A percentile compares a stretch with the other conserved stretches of the same genome.
Conservation (phyloP, 37 sponge, comb jelly and placozoan genomes). For the Dysidea cf. avara region DNA sequence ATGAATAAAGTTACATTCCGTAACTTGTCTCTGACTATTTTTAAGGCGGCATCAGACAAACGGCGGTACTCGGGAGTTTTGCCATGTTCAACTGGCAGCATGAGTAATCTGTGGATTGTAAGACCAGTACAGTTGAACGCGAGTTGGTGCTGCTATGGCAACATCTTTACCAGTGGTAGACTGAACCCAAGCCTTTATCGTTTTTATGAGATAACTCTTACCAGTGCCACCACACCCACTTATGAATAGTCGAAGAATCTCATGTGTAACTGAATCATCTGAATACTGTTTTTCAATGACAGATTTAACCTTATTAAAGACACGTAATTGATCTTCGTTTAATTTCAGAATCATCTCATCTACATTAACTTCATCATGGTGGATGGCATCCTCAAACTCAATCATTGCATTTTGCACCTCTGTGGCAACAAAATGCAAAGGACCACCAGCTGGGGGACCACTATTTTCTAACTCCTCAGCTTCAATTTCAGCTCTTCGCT, state of each 20-base stretch:
- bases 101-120: slow-evolving; percentile 34
- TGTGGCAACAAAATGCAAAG: too few species aligned
- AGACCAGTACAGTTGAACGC: slow-evolving; percentile 43
- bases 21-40: slow-evolving; percentile 27
- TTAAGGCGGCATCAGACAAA: slow-evolving; percentile 7
- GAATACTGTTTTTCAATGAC: slow-evolving; percentile 6
- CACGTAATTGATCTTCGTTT: slow-evolving; percentile 18
- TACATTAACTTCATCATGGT: background rate
- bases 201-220: slow-evolving; percentile 50
- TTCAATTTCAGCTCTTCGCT: too few species aligned
- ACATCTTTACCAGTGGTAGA: background rate
- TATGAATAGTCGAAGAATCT: slow-evolving; percentile 34
- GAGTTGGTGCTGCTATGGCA: slow-evolving; percentile 60
- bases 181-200: slow-evolving; percentile 28
- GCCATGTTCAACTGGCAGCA: slow-evolving; percentile 60
- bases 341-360: background rate
- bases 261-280: background rate
- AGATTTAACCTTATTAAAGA: slow-evolving; percentile 10
- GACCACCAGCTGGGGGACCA: too few species aligned
- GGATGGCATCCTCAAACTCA: slow-evolving; percentile 1
- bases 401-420: slow-evolving; percentile 27
- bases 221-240: slow-evolving; percentile 58
- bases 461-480: too few species aligned
- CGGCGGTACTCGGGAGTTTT: slow-evolving; percentile 23
- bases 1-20: slow-evolving; percentile 33